These are phyloP conservation scores for Marmota flaviventris DNA, from an alignment of 2,113 vertebrate species.

Conservation along the genomic window DNA sequence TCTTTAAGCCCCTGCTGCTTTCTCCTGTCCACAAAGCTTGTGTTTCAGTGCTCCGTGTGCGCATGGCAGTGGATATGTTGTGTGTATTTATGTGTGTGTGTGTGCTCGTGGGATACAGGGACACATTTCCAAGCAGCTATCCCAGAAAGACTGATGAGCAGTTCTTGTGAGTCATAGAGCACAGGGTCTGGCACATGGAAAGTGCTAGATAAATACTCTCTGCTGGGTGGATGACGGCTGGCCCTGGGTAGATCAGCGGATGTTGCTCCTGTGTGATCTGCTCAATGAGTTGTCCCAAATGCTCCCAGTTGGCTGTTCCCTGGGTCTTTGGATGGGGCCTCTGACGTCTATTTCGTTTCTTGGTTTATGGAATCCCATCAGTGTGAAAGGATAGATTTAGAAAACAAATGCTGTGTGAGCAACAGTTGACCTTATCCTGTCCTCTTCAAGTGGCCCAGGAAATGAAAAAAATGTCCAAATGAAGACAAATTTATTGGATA, in stretches of 20 bases:
- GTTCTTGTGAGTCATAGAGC: not conserved
- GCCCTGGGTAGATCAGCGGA: not conserved
- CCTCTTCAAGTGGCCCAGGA: conserved; percentile 67
- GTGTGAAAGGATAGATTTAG: conserved; percentile 81
- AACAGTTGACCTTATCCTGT: conserved; percentile 78
- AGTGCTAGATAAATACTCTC: not conserved
- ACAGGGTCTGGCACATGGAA: not conserved
- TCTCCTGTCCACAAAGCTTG: not conserved
- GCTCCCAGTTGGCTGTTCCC: conserved; percentile 24
- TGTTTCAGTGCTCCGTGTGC: not conserved
- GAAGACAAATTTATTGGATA: conserved; percentile 81
- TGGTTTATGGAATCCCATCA: conserved; percentile 66
- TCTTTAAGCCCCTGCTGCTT: not conserved
- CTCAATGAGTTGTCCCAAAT: not conserved
- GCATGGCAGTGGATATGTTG: not conserved
- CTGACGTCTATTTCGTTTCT: conserved; percentile 27
- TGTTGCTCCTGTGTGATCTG: not conserved
- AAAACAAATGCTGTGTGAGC: conserved; percentile 58
- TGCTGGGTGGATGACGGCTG: not conserved
- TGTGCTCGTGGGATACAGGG: not conserved
- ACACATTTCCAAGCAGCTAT: not conserved
- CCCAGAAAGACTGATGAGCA: not conserved
- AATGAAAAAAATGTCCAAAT: conserved; percentile 76
- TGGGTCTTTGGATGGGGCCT: not conserved
- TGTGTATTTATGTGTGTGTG: not conserved